Conservation (phyloP, 1,140 invertebrate genomes). For the Ceratosolen fusciceps region DNA sequence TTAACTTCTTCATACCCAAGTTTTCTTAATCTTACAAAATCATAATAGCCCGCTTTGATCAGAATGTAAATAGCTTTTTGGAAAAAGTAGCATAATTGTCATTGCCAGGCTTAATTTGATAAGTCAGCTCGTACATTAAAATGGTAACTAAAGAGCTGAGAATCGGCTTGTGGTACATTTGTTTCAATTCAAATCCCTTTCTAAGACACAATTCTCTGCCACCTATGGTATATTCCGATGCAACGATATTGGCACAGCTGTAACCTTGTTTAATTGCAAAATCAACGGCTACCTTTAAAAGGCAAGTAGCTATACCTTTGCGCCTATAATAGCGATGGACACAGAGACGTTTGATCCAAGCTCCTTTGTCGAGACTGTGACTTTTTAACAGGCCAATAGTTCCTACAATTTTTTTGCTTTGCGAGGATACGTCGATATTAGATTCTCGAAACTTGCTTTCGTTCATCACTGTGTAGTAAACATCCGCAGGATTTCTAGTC, state of each 20-base stretch:
- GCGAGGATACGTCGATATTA: slow-evolving; percentile 59
- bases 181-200: slow-evolving; percentile 72
- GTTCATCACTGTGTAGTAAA: slow-evolving; percentile 63
- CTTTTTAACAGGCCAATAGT: slow-evolving; percentile 68
- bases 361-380: slow-evolving; percentile 64
- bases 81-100: slow-evolving; percentile 43
- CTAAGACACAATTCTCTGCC: slow-evolving; percentile 71
- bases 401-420: slow-evolving; percentile 68
- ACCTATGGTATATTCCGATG: slow-evolving; percentile 72
- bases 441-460: slow-evolving; percentile 62
- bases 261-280: slow-evolving; percentile 72
- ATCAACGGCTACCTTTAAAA: slow-evolving; percentile 68
- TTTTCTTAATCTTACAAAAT: background rate
- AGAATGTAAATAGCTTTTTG: slow-evolving; percentile 36
- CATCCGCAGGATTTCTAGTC: slow-evolving; percentile 54
- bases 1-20: background rate
- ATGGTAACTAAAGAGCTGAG: slow-evolving; percentile 67
- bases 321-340: slow-evolving; percentile 68
- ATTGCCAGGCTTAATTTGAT: slow-evolving; percentile 63
- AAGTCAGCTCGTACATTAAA: slow-evolving; percentile 69
- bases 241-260: slow-evolving; percentile 68
- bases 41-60: background rate
- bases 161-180: slow-evolving; percentile 72
- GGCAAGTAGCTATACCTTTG: slow-evolving; percentile 67
- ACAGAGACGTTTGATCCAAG: slow-evolving; percentile 72